Evolutionary conservation across 2,797 vertebrate species (phyloP).

Genomic region (Aulostomus chinensis): DNA sequence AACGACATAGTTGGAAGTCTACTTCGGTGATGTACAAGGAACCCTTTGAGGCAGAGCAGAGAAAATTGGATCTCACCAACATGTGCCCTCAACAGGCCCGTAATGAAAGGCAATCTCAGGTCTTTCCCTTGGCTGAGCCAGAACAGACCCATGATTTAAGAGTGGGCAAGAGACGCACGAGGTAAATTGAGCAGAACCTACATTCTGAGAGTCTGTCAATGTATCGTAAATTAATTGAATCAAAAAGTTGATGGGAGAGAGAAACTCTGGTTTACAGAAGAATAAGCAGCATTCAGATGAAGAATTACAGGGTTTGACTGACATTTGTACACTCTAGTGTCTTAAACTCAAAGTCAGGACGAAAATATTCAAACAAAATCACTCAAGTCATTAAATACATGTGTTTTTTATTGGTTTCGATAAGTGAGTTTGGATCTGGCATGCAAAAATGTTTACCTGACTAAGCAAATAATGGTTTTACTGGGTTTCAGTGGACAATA

Average conservation of each 20-base stretch:
- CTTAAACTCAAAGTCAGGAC: too few relatives aligned
- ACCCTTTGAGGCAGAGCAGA: conserved; percentile 57
- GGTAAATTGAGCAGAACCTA: background rate
- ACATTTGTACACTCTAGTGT: too few relatives aligned
- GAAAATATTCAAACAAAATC: too few relatives aligned
- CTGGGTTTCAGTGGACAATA: too few relatives aligned
- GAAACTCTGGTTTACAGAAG: background rate
- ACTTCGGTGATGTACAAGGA: conserved; percentile 4
- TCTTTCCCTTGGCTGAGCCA: conserved; percentile 69
- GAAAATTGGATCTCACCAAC: conserved; percentile 73
- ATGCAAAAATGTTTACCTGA: too few relatives aligned
- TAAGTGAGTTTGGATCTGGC: too few relatives aligned
- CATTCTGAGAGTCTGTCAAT: background rate
- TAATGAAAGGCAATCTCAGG: conserved; percentile 72
- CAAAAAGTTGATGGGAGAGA: background rate
- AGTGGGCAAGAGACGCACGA: conserved; percentile 30
- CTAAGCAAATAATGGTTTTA: too few relatives aligned
- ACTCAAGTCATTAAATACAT: too few relatives aligned
- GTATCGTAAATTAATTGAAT: background rate
- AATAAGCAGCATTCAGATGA: too few relatives aligned
- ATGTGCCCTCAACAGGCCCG: conserved; percentile 72
- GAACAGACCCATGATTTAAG: conserved; percentile 71
- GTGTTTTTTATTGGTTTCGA: too few relatives aligned
- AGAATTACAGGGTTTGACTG: too few relatives aligned
- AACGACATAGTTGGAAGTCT: conserved; percentile 43